These are phyloP conservation scores for Perca fluviatilis DNA, from an alignment of 2,113 vertebrate species.

Conservation along the genomic window DNA sequence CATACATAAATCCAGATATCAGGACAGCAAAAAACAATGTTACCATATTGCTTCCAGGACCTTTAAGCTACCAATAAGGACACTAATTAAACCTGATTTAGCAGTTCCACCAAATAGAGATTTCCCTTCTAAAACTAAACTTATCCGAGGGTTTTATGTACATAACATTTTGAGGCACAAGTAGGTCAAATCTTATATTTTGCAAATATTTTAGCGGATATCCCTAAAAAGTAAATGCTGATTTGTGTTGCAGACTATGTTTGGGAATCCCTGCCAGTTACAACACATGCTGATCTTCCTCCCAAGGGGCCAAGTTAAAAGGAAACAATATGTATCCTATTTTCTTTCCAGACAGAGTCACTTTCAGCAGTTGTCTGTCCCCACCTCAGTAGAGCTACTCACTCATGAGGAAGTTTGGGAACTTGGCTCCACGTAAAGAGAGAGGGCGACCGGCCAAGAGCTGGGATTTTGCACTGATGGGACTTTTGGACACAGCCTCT, in stretches of 20 bases:
- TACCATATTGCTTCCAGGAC: background rate
- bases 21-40: background rate
- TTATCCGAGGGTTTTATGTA: background rate
- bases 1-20: background rate
- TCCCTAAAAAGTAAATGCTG: background rate
- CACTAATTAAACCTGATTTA: background rate
- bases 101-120: background rate
- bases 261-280: background rate
- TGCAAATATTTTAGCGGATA: background rate
- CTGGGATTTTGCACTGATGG: constrained; percentile 42
- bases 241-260: background rate
- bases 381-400: constrained; percentile 2
- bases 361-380: constrained; percentile 1
- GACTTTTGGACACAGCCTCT: constrained; percentile 30
- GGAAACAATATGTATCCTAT: background rate
- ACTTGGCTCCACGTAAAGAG: constrained; percentile 41
- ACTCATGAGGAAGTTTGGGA: constrained; percentile 33
- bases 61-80: background rate
- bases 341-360: constrained; percentile 1
- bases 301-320: background rate
- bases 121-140: background rate
- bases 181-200: too few relatives aligned
- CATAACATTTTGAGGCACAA: background rate
- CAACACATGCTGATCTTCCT: background rate
- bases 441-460: constrained; percentile 38